Base-by-base conservation (phyloP, 1,140 invertebrate genomes). In the Drosophila prosaltans region DNA sequence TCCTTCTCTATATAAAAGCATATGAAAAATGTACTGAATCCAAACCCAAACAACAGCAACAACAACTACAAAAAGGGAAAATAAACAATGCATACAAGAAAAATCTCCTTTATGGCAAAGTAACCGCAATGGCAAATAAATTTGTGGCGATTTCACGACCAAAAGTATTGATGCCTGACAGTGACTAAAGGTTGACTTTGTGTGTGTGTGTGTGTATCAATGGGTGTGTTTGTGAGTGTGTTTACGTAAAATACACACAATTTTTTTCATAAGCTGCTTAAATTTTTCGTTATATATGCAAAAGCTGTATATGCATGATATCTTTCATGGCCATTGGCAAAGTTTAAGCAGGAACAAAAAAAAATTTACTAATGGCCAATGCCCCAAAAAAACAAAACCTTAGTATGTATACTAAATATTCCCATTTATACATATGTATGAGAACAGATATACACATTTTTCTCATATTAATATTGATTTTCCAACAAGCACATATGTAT, bases 111-210 rank as follows among this genome's bases (percentile, higher is more conserved):
- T 66, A 63, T 62, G 51, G 69, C 80, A 78, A 86, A 86, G 77
- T 86, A 89, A 88, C 83, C 83, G 72, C 83, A 88, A 72, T 83
- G 80, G 80, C 83, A 88, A 84, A 88, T 88, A 88, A 89, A 88
- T 88, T 88, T 88, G 83, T 60, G 84, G 83, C 68, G 65, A 64
- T 77, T 77, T 59, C 74, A 76, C 32, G 55, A 45, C 39, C 74
- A 65, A 36, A 36, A 76, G 68, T 78, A 78, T 69, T 78, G 76
- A 55, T 64, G 63, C 28, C 63, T 55, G 39, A 58, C 55, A 41
- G 55, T 66, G 63, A 16, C 16, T 16, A 16, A 16, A 16, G 16
- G 57, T 36, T 10, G 45, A 32, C 36, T 36, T 36, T 36, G 6
- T 21, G 48, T 39, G 36, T 45, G 11, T 63, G 26, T 40, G 43